Base-by-base conservation (phyloP, 1,140 invertebrate species). In the Anastrepha ludens region DNA sequence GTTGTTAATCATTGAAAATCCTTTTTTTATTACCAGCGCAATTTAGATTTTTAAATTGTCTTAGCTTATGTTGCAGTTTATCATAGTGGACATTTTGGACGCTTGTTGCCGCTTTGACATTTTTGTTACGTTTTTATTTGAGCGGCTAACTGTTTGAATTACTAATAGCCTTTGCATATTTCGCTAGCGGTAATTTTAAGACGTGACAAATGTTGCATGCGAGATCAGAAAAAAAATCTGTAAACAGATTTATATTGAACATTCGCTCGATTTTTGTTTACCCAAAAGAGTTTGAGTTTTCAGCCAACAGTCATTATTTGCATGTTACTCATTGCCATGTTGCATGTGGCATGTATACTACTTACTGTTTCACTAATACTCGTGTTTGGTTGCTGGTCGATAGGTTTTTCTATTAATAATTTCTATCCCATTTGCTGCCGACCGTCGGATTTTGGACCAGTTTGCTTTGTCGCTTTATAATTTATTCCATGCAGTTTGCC, bases 121-220 rank as follows among this genome's bases (percentile, higher is more conserved):
- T 47, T 70, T 70, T 44, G 7, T 0, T 17, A 62, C 60, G 15
- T 62, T 62, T 62, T 62, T 13, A 62, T 62, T n/a, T 62, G 13
- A 62, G 60, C 17, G 60, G 0, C 4, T 17, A 13, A 62, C 2
- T 17, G 9, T 3, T 62, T 62, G 2, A 13, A 17, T 11, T 17
- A 62, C 11, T 17, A 62, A 62, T 74, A 15, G 67, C 17, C 41
- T 17, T 5, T 17, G 39, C 15, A 44, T 74, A 74, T 0, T 47
- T 3, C 15, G 0, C 13, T 47, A 15, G 67, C 17, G 39, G 39
- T 41, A 74, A 44, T 74, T 44, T 44, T 74, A 74, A 70, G 67
- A 74, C 41, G 67, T 74, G 67, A 74, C 41, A 74, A 74, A 47
- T 44, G 41, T 44, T 44, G 67, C 67, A 44, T 74, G 41, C 44